Percentiles rank a stretch among this genome's conserved stretches.
Conservation (phyloP, 1,140 invertebrate species). For the Tribolium castaneum region DNA sequence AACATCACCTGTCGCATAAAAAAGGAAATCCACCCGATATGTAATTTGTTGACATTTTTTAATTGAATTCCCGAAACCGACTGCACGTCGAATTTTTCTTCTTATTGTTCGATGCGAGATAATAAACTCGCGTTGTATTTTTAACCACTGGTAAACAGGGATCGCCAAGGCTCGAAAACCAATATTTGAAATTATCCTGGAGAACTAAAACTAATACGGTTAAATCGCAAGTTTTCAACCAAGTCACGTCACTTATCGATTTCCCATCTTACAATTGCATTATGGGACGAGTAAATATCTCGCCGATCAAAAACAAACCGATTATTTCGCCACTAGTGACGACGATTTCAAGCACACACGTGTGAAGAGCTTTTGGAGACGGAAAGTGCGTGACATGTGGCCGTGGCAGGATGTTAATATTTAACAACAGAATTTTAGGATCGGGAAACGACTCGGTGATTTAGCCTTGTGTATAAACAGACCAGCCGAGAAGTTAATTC, state of each 20-base stretch:
- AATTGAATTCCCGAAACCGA: background rate
- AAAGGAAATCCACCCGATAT: constrained; percentile 15
- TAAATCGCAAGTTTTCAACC: background rate
- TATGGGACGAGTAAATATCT: background rate
- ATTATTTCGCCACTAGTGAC: background rate
- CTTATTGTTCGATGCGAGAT: background rate
- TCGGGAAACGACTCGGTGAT: background rate
- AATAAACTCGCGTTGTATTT: constrained; percentile 9
- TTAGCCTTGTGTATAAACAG: background rate
- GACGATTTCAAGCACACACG: background rate
- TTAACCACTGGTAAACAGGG: constrained; percentile 1
- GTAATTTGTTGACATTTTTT: constrained; percentile 29
- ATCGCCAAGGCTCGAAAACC: background rate
- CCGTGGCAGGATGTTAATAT: constrained; percentile 14
- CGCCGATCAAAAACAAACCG: background rate
- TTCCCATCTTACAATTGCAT: background rate
- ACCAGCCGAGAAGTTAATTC: background rate
- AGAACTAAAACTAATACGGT: constrained; percentile 4
- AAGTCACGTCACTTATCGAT: constrained; percentile 22
- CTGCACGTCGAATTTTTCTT: background rate
- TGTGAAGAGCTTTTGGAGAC: background rate
- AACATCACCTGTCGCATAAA: constrained; percentile 28
- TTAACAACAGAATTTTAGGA: constrained; percentile 9
- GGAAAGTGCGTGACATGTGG: background rate
- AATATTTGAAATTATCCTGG: constrained; percentile 15